Evolutionary conservation across 1,140 invertebrate species (phyloP), one percentile per base, ranked within the genome.

Genomic region (Bombus turneri): DNA sequence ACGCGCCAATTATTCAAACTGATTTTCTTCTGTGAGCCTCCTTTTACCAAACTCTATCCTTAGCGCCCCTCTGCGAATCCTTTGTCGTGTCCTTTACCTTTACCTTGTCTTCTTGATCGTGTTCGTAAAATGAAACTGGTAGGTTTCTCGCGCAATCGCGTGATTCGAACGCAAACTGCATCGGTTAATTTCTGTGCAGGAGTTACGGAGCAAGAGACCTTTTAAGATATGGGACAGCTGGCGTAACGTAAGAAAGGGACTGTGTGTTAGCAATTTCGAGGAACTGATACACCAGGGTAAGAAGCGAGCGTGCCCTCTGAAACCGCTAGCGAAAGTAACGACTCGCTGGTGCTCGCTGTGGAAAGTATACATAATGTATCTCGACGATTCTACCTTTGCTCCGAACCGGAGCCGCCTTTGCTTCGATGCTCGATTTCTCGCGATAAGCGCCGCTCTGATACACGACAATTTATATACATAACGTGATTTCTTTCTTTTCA

Each of bases 221-320:
- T 98, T 99, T 96, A 99, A 99, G 97, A 97, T 99, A 97, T 99
- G 98, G 98, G 98, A 98, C 96, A 98, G 97, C 96, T 98, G 98
- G 96, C 96, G 98, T 96, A 98, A 97, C 96, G 97, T 98, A 92
- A 97, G 98, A 95, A 99, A 99, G 96, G 98, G 98, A 93, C 96
- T 99, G 94, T 98, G 98, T 91, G 98, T 98, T 93, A 97, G 97
- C 93, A 98, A 97, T 94, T 97, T 99, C 93, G 97, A 98, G 95
- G 98, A 99, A 96, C 96, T 99, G 93, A 96, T 98, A 96, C 97
- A 97, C 92, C 97, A 98, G 96, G 98, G 97, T 98, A 92, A 93
- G 93, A 31, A 80, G 87, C 41, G 59, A 80, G 86, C 37, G 59
- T 68, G 31, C 47, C 57, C 80, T 31, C 15, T 8, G 76, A 64